phyloP scores from a whole-genome alignment of 2,888 invertebrate genomes.

The Muscina levida region DNA sequence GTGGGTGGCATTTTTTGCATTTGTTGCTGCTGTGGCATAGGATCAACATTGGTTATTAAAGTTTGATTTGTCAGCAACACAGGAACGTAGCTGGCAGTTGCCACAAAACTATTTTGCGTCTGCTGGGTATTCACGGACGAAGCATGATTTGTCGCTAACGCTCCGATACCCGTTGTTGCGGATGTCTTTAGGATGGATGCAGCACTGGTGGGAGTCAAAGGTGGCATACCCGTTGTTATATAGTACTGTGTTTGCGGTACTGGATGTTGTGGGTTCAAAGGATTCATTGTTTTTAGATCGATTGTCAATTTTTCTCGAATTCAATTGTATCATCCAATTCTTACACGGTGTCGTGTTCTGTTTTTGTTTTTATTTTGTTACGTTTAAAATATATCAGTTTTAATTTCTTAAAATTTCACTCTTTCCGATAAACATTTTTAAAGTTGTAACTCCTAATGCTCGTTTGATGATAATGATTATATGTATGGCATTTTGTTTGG shows the following conservation, averaged over 20 bases:
- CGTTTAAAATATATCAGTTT: neutral
- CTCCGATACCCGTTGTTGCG: slow-evolving; percentile 26
- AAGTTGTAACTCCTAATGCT: slow-evolving; percentile 53
- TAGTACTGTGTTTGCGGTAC: slow-evolving; percentile 45
- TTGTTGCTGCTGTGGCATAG: slow-evolving; percentile 16
- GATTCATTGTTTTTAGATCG: slow-evolving; percentile 54
- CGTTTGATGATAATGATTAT: slow-evolving; percentile 58
- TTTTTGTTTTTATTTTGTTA: neutral
- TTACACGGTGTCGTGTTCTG: no score
- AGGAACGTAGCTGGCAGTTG: slow-evolving; percentile 51
- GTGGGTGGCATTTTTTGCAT: slow-evolving; percentile 31
- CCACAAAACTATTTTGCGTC: slow-evolving; percentile 43
- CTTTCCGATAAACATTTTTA: slow-evolving; percentile 48
- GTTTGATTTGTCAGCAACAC: slow-evolving; percentile 61
- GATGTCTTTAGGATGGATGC: slow-evolving; percentile 48
- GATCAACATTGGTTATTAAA: slow-evolving; percentile 57
- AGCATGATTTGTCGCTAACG: slow-evolving; percentile 34
- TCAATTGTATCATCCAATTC: no score
- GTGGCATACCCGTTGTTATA: slow-evolving; percentile 54
- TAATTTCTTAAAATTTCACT: slow-evolving; percentile 12
- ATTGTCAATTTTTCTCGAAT: no score
- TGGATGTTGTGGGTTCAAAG: slow-evolving; percentile 38
- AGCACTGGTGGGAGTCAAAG: slow-evolving; percentile 38
- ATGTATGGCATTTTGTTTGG: slow-evolving; percentile 49
- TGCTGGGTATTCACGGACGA: neutral